Conservation (phyloP, 1,140 invertebrate species). For the Lithobius niger region DNA sequence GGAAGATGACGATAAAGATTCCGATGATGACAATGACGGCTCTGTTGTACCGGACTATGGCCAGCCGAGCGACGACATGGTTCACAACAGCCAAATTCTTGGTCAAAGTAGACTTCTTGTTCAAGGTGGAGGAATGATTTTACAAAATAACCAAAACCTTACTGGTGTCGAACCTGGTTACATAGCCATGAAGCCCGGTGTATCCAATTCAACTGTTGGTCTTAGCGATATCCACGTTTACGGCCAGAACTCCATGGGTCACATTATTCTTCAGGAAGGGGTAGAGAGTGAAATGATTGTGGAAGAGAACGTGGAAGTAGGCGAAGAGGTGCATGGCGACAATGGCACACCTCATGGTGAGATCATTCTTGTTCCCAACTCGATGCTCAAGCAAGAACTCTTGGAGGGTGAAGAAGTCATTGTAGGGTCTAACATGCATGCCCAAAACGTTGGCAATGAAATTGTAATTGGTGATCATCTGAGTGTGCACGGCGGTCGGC, state of each 20-base stretch:
- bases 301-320: constrained; percentile 17
- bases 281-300: constrained; percentile 17
- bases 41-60: background rate
- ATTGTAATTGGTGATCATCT: constrained; percentile 16
- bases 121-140: background rate
- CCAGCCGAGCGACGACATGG: too few relatives aligned
- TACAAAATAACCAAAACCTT: background rate
- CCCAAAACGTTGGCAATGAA: constrained; percentile 17
- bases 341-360: constrained; percentile 14
- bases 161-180: constrained; percentile 12
- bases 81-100: too few relatives aligned
- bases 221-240: constrained; percentile 17
- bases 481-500: background rate
- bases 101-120: too few relatives aligned
- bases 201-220: background rate
- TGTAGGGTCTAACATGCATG: constrained; percentile 12
- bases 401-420: constrained; percentile 18
- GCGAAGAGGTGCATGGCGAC: constrained; percentile 4
- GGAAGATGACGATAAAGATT: background rate
- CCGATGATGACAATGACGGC: background rate
- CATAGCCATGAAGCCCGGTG: constrained; percentile 15
- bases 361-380: constrained; percentile 17
- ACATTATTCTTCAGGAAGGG: constrained; percentile 15
- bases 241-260: constrained; percentile 9
- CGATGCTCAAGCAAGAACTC: constrained; percentile 18